Evolutionary conservation across 2,797 vertebrate genomes (phyloP).

Genomic region (Leptodactylus fallax): DNA sequence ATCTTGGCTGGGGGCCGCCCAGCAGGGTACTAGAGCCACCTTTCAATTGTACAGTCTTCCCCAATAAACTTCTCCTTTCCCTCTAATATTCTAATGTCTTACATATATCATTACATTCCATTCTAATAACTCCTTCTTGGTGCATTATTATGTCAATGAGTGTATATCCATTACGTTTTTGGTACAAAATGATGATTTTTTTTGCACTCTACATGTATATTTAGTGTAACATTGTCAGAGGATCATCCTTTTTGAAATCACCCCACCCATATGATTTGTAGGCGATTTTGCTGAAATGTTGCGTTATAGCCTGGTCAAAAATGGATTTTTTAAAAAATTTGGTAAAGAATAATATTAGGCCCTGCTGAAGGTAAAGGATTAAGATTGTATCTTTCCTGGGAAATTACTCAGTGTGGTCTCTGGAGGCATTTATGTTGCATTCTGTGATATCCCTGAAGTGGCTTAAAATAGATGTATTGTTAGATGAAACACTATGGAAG

Average conservation of each 20-base stretch:
- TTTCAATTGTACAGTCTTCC: too few relatives aligned
- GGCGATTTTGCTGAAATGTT: neutral
- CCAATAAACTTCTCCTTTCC: too few relatives aligned
- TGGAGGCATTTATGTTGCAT: conserved; percentile 26
- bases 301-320: neutral
- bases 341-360: neutral
- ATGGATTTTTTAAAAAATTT: neutral
- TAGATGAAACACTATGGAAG: conserved; percentile 37
- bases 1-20: too few relatives aligned
- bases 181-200: neutral
- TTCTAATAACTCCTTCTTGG: too few relatives aligned
- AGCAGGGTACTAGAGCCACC: too few relatives aligned
- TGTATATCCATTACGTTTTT: neutral
- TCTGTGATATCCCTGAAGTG: conserved; percentile 54
- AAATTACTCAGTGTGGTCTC: conserved; percentile 39
- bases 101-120: too few relatives aligned
- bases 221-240: neutral
- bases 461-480: conserved; percentile 64
- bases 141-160: too few relatives aligned
- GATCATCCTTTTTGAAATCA: neutral
- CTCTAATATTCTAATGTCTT: too few relatives aligned
- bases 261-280: neutral
- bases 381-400: conserved; percentile 38
- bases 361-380: conserved; percentile 5
- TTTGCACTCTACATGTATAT: too few relatives aligned